Conservation (phyloP, 2,113 vertebrate species). For the Neoarius graeffei region DNA sequence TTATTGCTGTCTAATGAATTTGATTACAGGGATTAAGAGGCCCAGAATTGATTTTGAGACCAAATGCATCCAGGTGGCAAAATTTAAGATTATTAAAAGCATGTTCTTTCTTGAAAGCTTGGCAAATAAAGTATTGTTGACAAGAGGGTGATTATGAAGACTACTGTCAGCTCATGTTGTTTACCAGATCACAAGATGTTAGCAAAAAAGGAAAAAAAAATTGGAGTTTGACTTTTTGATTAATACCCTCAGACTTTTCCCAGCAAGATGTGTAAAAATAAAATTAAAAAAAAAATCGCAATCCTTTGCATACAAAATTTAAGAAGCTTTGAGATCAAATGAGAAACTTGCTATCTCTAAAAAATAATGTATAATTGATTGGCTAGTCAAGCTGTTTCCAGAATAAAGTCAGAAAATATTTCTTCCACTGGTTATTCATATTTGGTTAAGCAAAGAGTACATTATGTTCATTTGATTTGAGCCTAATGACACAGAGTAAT, state of each 20-base stretch:
- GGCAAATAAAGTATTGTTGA: not conserved
- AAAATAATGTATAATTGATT: not conserved
- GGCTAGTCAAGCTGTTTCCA: not conserved
- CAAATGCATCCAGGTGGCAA: conserved; percentile 33
- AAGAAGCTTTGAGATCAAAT: not conserved
- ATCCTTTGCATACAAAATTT: not conserved
- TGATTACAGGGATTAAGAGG: conserved; percentile 45
- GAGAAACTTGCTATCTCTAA: too few species aligned
- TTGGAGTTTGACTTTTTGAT: not conserved
- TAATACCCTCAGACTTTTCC: not conserved
- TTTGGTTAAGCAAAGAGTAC: conserved; percentile 13
- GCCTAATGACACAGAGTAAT: conserved; percentile 38
- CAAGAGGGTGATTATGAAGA: conserved; percentile 26
- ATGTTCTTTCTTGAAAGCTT: not conserved
- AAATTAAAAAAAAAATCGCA: not conserved
- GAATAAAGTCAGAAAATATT: not conserved
- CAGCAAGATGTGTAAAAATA: not conserved
- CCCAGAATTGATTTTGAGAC: conserved; percentile 39
- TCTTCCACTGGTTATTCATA: not conserved
- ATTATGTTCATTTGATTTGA: conserved; percentile 29
- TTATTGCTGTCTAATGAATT: conserved; percentile 43
- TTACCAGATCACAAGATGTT: conserved; percentile 18
- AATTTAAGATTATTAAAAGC: not conserved
- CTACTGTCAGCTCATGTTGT: conserved; percentile 15
- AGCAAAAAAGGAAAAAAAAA: not conserved